These are phyloP conservation scores for Zonotrichia leucophrys DNA, from an alignment of 2,113 vertebrate genomes.

Conservation along the genomic window DNA sequence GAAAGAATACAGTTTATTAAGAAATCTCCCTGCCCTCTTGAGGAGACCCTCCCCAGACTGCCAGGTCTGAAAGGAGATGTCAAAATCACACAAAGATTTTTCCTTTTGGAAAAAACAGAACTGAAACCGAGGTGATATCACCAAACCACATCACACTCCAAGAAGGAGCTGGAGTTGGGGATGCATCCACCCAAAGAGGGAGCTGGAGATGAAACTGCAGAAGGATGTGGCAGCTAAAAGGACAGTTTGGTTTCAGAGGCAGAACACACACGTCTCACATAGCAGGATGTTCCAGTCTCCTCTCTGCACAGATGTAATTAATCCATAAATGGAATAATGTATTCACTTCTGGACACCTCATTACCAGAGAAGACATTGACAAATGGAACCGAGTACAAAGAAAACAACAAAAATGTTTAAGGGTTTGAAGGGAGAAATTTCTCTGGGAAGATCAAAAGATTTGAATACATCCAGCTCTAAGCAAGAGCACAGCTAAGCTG, in stretches of 20 bases:
- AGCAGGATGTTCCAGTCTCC: background rate
- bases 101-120: background rate
- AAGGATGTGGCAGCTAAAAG: constrained; percentile 14
- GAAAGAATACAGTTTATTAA: background rate
- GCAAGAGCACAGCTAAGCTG: background rate
- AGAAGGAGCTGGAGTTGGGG: background rate
- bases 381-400: constrained; percentile 49
- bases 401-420: constrained; percentile 60
- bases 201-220: rapidly evolving
- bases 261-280: background rate
- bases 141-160: background rate
- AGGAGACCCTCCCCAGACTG: background rate
- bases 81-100: background rate
- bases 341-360: constrained; percentile 66
- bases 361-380: constrained; percentile 57
- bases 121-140: background rate
- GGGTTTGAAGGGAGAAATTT: constrained; percentile 26
- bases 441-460: constrained; percentile 34
- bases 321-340: constrained; percentile 63
- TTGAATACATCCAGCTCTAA: background rate
- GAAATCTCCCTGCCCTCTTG: background rate
- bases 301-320: constrained; percentile 55
- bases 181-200: background rate
- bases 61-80: background rate
- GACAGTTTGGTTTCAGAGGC: background rate